phyloP scores from a whole-genome alignment of 2,113 vertebrate genomes.

The Psittacara wagleri region DNA sequence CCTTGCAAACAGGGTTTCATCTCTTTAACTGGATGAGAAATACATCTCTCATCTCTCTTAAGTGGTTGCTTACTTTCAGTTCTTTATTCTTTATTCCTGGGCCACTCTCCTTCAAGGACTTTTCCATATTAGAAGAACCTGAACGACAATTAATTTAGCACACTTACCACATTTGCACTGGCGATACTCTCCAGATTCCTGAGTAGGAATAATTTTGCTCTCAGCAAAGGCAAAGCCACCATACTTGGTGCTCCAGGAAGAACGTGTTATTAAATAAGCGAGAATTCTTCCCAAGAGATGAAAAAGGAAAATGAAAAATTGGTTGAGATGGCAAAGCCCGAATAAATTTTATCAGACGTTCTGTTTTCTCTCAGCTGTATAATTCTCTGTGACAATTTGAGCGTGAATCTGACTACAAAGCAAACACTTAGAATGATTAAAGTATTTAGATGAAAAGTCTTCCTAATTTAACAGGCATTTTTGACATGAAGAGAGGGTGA shows the following conservation, averaged over 20 bases:
- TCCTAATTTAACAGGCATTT: constrained; percentile 1
- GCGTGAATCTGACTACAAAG: neutral
- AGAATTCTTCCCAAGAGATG: neutral
- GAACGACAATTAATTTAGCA: constrained; percentile 39
- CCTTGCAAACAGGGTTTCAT: neutral
- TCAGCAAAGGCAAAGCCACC: neutral
- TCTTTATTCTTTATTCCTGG: constrained; percentile 16
- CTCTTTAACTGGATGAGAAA: neutral
- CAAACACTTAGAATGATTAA: neutral
- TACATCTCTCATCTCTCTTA: neutral
- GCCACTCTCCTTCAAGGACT: constrained; percentile 33
- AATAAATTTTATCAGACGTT: neutral
- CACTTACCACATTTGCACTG: neutral
- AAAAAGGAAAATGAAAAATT: neutral
- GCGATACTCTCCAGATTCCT: neutral
- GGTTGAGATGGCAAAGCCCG: neutral
- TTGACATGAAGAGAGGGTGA: neutral
- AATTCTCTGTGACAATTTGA: constrained; percentile 2
- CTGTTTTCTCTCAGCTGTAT: neutral
- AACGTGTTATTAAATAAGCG: neutral
- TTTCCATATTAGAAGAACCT: neutral
- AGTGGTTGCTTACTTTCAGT: constrained; percentile 10
- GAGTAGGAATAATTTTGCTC: neutral
- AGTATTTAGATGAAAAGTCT: constrained; percentile 10
- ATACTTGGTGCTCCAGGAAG: neutral